A percentile compares a stretch with the other conserved stretches of the same genome.
Conservation (phyloP, 2,113 vertebrate genomes). For the Cercocebus atys region DNA sequence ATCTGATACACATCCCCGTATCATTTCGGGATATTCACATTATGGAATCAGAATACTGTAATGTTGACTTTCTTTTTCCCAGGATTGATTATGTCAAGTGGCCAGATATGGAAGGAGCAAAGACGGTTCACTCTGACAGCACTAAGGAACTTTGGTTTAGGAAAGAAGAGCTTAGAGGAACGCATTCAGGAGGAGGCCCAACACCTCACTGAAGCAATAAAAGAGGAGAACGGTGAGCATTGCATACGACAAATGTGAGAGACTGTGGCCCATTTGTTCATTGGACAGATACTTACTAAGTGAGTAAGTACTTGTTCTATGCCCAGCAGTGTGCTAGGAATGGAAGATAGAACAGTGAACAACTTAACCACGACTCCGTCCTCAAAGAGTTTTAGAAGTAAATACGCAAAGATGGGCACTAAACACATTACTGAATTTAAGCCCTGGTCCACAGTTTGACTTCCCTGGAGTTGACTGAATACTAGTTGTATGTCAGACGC, state of each 20-base stretch:
- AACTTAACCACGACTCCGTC: background rate
- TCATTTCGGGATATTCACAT: background rate
- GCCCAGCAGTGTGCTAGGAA: background rate
- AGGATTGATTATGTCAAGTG: conserved; percentile 69
- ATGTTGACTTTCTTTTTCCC: background rate
- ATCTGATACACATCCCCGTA: background rate
- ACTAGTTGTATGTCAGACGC: background rate
- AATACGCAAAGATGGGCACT: background rate
- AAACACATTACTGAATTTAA: background rate
- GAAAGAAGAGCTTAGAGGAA: conserved; percentile 71
- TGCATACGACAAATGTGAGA: background rate
- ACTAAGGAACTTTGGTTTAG: conserved; percentile 86
- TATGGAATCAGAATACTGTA: background rate
- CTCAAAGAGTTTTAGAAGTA: background rate
- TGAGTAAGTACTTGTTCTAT: background rate
- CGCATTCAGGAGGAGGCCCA: conserved; percentile 87
- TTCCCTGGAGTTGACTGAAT: background rate
- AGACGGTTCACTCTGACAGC: conserved; percentile 66
- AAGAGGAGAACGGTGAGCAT: conserved; percentile 83
- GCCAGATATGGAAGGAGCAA: conserved; percentile 68
- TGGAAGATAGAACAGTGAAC: background rate
- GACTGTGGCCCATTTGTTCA: background rate
- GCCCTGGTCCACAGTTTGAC: background rate
- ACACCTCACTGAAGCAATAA: conserved; percentile 78
- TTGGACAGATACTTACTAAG: background rate